Evolutionary conservation across 2,888 invertebrate species (phyloP).

Genomic region (Crossocerus cetratus): DNA sequence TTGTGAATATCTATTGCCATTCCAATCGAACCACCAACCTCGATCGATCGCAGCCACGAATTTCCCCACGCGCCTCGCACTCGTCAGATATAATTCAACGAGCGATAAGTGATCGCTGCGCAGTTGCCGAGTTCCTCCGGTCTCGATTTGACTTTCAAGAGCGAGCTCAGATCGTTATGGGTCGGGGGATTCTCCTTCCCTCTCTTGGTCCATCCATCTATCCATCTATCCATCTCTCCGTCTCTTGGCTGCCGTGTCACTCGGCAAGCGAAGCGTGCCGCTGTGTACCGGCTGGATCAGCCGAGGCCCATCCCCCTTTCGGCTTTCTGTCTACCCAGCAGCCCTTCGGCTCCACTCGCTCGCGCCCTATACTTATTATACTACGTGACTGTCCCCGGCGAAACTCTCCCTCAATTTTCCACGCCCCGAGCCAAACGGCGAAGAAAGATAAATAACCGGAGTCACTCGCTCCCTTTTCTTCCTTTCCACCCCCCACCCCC

Average conservation of each 20-base stretch:
- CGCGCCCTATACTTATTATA: slow-evolving; percentile 43
- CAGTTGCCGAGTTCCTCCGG: slow-evolving; percentile 19
- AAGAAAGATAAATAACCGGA: slow-evolving; percentile 61
- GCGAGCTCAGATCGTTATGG: slow-evolving; percentile 50
- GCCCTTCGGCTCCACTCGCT: slow-evolving; percentile 2
- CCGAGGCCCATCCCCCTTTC: not conserved
- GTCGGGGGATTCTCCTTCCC: slow-evolving; percentile 37
- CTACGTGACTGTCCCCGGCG: slow-evolving; percentile 54
- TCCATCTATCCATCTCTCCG: not conserved
- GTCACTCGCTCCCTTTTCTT: slow-evolving; percentile 37
- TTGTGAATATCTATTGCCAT: too few relatives aligned
- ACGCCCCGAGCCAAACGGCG: slow-evolving; percentile 48
- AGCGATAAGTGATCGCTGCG: slow-evolving; percentile 25
- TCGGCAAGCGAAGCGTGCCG: not conserved
- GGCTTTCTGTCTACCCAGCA: slow-evolving; percentile 30
- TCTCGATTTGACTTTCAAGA: slow-evolving; percentile 58
- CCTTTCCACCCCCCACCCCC: not conserved
- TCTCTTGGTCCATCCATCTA: slow-evolving; percentile 26
- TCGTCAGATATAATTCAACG: slow-evolving; percentile 39
- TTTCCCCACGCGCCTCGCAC: too few relatives aligned
- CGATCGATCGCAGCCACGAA: too few relatives aligned
- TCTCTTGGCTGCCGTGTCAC: not conserved
- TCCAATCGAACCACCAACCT: too few relatives aligned
- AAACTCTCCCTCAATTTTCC: slow-evolving; percentile 59
- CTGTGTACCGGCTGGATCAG: not conserved